phyloP scores from a whole-genome alignment of 2,113 vertebrate genomes.

The Acanthisitta chloris region DNA sequence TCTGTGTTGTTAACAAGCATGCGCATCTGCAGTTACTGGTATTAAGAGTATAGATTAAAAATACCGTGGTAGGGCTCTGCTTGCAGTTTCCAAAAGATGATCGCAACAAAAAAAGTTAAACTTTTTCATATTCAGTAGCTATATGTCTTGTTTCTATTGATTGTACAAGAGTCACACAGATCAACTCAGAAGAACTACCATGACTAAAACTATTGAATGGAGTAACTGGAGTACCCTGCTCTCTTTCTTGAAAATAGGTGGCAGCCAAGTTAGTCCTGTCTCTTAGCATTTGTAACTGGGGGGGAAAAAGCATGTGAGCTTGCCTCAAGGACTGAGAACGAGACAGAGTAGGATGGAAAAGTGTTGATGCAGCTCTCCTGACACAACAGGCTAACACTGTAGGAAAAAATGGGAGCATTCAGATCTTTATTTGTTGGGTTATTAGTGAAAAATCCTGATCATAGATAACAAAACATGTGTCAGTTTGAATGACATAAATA shows the following conservation, averaged over 20 bases:
- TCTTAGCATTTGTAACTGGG: background rate
- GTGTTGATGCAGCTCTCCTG: conserved; percentile 20
- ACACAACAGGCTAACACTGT: background rate
- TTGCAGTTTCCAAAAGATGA: background rate
- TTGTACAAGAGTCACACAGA: background rate
- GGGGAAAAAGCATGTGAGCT: background rate
- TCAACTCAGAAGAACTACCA: background rate
- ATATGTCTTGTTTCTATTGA: background rate
- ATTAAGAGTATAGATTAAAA: background rate
- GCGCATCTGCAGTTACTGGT: background rate
- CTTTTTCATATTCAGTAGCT: background rate
- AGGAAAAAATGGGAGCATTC: conserved; percentile 15
- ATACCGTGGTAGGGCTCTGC: background rate
- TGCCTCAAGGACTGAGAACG: background rate
- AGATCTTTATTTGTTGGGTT: background rate
- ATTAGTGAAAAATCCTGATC: background rate
- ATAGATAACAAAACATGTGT: background rate
- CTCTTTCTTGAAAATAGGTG: background rate
- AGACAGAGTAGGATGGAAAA: conserved; percentile 29
- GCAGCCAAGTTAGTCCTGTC: background rate
- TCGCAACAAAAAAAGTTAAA: background rate
- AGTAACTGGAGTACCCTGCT: background rate
- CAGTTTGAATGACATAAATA: background rate
- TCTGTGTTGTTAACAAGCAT: background rate
- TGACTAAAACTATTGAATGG: background rate